Conservation (phyloP, 2,888 invertebrate species). For the Axea sp. region DNA sequence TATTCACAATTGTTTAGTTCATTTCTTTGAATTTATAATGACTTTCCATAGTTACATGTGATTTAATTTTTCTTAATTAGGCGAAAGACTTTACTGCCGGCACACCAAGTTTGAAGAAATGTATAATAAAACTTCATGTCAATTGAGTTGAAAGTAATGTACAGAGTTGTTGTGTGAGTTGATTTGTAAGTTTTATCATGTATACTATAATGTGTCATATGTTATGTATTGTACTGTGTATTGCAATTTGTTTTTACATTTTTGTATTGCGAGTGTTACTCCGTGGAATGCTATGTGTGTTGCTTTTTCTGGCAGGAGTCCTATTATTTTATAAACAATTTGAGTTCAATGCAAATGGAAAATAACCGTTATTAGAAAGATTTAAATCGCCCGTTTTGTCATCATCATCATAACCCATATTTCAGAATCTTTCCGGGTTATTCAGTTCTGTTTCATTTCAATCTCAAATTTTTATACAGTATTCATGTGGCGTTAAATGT, state of each 20-base stretch:
- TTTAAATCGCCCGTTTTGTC: too few relatives aligned
- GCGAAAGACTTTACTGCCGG: constrained; percentile 23
- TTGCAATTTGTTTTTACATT: not conserved
- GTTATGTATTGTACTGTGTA: constrained; percentile 41
- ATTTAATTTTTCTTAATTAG: constrained; percentile 36
- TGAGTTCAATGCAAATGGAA: too few relatives aligned
- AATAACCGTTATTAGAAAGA: too few relatives aligned
- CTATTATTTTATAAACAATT: too few relatives aligned
- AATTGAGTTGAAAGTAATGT: constrained; percentile 10
- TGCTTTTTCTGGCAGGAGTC: constrained; percentile 1
- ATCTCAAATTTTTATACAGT: too few relatives aligned
- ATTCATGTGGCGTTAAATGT: too few relatives aligned
- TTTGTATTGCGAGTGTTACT: constrained; percentile 13
- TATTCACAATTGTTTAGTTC: too few relatives aligned
- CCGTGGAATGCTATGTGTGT: constrained; percentile 3
- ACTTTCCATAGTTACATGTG: not conserved
- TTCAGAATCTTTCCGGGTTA: too few relatives aligned
- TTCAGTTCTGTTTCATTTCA: too few relatives aligned
- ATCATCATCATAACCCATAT: too few relatives aligned
- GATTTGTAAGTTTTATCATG: constrained; percentile 27
- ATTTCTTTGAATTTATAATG: too few relatives aligned
- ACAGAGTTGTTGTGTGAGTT: constrained; percentile 30
- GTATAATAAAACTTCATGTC: constrained; percentile 19
- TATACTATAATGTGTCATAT: constrained; percentile 33
- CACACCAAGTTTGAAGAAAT: constrained; percentile 34